phyloP scores from a whole-genome alignment of 2,888 invertebrate genomes.

The Caenorhabditis macrosperma region DNA sequence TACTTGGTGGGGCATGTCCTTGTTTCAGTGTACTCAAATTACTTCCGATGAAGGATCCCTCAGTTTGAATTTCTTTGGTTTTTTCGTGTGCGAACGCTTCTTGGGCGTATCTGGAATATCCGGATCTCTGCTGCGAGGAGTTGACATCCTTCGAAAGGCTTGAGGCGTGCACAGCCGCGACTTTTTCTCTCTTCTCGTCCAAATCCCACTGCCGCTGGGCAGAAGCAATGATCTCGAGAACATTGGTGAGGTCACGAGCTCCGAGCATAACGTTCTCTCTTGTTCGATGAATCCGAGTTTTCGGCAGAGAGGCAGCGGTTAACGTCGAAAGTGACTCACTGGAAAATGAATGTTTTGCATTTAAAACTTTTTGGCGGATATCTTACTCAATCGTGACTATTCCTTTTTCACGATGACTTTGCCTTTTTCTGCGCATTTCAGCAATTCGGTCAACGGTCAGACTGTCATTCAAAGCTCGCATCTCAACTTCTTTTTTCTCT shows the following conservation, averaged over 20 bases:
- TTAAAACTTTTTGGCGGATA: too few relatives aligned
- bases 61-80: slow-evolving; percentile 56
- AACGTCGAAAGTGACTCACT: slow-evolving; percentile 44
- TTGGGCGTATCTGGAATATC: slow-evolving; percentile 58
- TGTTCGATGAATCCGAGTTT: slow-evolving; percentile 36
- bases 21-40: slow-evolving; percentile 51
- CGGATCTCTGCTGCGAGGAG: slow-evolving; percentile 34
- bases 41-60: slow-evolving; percentile 58
- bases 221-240: slow-evolving; percentile 37
- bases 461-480: slow-evolving; percentile 92
- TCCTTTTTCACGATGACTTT: slow-evolving; percentile 71
- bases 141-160: not conserved
- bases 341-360: slow-evolving; percentile 14
- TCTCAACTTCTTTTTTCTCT: slow-evolving; percentile 55
- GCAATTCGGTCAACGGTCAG: slow-evolving; percentile 93
- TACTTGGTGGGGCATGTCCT: slow-evolving; percentile 28
- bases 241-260: slow-evolving; percentile 36
- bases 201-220: slow-evolving; percentile 54
- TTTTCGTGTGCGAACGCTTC: slow-evolving; percentile 55
- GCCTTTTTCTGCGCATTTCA: slow-evolving; percentile 71
- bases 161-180: slow-evolving; percentile 46
- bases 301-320: slow-evolving; percentile 34
- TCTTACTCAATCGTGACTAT: slow-evolving; percentile 61
- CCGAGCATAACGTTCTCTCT: slow-evolving; percentile 56
- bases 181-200: slow-evolving; percentile 57